Percentiles rank a stretch among this genome's conserved stretches.
These are phyloP conservation scores for Hyppa rectilinea DNA, from an alignment of 2,888 invertebrate species.

Conservation along the genomic window DNA sequence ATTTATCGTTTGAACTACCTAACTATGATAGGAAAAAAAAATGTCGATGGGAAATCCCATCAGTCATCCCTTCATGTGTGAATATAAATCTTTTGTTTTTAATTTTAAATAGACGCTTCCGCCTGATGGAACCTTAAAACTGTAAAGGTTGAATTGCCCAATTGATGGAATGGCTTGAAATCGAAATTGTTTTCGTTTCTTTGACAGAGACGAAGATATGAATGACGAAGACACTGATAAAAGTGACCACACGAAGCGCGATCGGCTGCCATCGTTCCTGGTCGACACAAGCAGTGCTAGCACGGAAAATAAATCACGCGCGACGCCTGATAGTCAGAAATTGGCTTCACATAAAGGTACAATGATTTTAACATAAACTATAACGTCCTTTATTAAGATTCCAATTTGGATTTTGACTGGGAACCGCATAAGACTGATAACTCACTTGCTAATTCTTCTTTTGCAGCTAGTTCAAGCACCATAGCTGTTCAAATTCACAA, in stretches of 20 bases:
- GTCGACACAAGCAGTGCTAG: constrained; percentile 79
- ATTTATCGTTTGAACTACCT: background rate
- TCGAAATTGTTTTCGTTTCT: background rate
- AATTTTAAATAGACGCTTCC: no score
- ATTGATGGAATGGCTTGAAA: background rate
- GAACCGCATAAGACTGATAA: no score
- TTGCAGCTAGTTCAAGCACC: constrained; percentile 53
- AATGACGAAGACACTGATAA: constrained; percentile 74
- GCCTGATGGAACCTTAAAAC: background rate
- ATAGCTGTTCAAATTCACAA: constrained; percentile 60
- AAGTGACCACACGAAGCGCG: constrained; percentile 71
- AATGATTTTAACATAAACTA: background rate
- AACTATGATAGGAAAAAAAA: no score
- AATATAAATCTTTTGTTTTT: background rate
- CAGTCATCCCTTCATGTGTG: background rate
- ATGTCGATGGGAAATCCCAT: background rate
- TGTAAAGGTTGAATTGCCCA: background rate
- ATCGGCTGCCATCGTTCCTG: constrained; percentile 76
- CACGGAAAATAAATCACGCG: constrained; percentile 79
- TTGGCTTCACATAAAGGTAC: constrained; percentile 74
- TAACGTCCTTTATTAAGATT: no score
- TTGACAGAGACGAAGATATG: constrained; percentile 73
- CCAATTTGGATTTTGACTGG: no score
- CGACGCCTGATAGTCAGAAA: constrained; percentile 81
- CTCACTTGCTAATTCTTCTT: constrained; percentile 32